These are phyloP conservation scores for Magallana nippona DNA, from an alignment of 2,888 invertebrate species.

Conservation along the genomic window DNA sequence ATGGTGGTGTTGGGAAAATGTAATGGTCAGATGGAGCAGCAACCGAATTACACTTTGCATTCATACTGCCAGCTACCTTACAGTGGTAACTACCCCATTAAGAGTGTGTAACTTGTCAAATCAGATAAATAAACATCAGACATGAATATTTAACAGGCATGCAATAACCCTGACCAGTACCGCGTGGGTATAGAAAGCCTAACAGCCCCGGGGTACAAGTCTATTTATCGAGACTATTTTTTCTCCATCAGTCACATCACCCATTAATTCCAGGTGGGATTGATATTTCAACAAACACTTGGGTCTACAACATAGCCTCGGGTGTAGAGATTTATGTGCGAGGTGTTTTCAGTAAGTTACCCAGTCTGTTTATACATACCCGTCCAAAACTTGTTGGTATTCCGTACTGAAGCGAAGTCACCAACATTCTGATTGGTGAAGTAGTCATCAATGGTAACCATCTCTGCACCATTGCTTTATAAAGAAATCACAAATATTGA, in stretches of 20 bases:
- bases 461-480: conserved; percentile 63
- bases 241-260: conserved; percentile 15
- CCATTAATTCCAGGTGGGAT: neutral
- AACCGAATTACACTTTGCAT: too few relatives aligned
- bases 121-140: too few relatives aligned
- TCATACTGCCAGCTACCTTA: too few relatives aligned
- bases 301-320: neutral
- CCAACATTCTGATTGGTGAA: conserved; percentile 64
- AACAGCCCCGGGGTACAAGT: neutral
- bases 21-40: too few relatives aligned
- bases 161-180: neutral
- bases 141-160: too few relatives aligned
- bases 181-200: neutral
- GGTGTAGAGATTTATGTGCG: conserved; percentile 21
- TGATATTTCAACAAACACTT: conserved; percentile 11
- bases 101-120: too few relatives aligned
- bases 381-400: conserved; percentile 56
- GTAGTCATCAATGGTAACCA: conserved; percentile 63
- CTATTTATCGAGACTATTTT: neutral
- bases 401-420: conserved; percentile 42
- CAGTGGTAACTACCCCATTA: too few relatives aligned
- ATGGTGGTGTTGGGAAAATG: too few relatives aligned
- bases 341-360: neutral
- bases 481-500: neutral
- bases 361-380: conserved; percentile 49